A percentile compares a stretch with the other conserved stretches of the same genome.
These are phyloP conservation scores for Pyrgus malvae DNA, from an alignment of 2,888 invertebrate species.

Conservation along the genomic window DNA sequence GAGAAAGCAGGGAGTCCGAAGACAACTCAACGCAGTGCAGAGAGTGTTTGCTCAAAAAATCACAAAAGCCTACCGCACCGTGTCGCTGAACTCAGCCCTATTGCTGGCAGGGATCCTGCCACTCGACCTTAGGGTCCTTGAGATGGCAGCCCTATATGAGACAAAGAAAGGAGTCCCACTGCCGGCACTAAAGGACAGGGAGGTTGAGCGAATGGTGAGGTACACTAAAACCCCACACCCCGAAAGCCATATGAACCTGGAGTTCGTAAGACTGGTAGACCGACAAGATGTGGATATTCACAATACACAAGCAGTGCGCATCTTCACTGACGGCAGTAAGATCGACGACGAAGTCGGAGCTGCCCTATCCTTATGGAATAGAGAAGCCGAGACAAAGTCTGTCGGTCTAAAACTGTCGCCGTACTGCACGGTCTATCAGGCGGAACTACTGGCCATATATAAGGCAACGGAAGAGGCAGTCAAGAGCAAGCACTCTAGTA, in stretches of 20 bases:
- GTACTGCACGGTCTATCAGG: neutral
- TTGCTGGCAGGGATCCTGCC: neutral
- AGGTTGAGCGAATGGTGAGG: neutral
- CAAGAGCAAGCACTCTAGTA: neutral
- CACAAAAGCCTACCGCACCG: neutral
- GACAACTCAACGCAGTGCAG: neutral
- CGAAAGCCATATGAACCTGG: neutral
- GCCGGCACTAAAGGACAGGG: neutral
- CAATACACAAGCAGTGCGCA: neutral
- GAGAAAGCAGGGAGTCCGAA: neutral
- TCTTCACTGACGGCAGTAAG: neutral
- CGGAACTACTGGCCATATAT: neutral
- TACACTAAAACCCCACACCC: neutral
- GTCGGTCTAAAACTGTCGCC: too few species aligned
- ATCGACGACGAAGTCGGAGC: neutral
- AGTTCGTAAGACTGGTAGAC: neutral
- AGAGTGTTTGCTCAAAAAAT: neutral
- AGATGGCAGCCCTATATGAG: too few species aligned
- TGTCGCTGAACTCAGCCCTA: neutral
- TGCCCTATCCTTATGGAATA: neutral
- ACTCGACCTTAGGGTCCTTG: too few species aligned
- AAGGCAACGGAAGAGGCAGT: neutral
- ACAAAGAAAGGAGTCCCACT: neutral
- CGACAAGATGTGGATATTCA: neutral
- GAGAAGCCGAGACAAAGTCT: neutral